A percentile compares a stretch with the other conserved stretches of the same genome.
Conservation (phyloP, 2,888 invertebrate genomes). For the Chalcosyrphus nemorum region DNA sequence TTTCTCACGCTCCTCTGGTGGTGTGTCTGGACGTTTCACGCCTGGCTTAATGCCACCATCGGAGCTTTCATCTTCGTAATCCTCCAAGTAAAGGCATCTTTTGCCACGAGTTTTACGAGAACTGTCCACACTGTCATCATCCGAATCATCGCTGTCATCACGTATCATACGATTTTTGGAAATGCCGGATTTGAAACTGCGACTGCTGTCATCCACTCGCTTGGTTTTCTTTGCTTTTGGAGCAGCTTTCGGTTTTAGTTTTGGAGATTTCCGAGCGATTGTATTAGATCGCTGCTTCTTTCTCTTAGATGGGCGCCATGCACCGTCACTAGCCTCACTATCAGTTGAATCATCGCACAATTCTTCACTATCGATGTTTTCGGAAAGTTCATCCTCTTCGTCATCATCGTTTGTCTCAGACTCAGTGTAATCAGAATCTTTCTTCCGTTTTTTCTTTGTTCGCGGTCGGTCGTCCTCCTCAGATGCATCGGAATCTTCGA, state of each 20-base stretch:
- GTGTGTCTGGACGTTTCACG: conserved; percentile 81
- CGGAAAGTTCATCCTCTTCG: conserved; percentile 79
- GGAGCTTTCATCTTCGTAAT: conserved; percentile 82
- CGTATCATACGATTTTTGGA: conserved; percentile 88
- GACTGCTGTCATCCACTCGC: conserved; percentile 78
- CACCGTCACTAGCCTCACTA: conserved; percentile 80
- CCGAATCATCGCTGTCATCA: conserved; percentile 87
- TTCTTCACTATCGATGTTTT: conserved; percentile 81
- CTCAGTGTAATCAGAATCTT: conserved; percentile 84
- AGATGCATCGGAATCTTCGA: conserved; percentile 84
- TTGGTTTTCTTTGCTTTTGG: conserved; percentile 76
- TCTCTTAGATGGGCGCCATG: conserved; percentile 80
- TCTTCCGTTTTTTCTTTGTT: conserved; percentile 83
- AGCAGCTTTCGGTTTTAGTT: conserved; percentile 75
- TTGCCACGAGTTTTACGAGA: conserved; percentile 79
- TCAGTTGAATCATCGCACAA: conserved; percentile 81
- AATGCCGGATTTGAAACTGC: conserved; percentile 81
- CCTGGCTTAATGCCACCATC: conserved; percentile 82
- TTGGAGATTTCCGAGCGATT: conserved; percentile 78
- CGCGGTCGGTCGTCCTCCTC: conserved; percentile 82
- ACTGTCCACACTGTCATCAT: conserved; percentile 83
- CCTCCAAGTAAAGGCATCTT: conserved; percentile 81
- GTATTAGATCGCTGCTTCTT: conserved; percentile 77
- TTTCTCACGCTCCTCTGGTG: conserved; percentile 82
- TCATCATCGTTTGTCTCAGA: conserved; percentile 84